A percentile compares a stretch with the other conserved stretches of the same genome.
phyloP scores from a whole-genome alignment of 2,113 vertebrate genomes.

The Phaethon lepturus region DNA sequence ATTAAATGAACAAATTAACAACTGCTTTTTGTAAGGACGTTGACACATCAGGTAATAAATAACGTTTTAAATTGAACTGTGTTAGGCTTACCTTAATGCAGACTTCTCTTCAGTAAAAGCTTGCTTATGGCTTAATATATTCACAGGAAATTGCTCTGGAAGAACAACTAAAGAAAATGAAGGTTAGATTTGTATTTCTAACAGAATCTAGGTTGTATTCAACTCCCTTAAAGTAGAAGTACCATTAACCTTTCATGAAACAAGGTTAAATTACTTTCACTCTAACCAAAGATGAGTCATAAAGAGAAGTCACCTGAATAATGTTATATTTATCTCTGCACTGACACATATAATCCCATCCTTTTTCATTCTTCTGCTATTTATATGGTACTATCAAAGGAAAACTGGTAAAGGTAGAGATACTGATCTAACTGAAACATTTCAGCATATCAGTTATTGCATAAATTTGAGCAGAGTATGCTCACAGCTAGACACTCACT shows the following conservation, averaged over 20 bases:
- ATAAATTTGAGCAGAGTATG: background rate
- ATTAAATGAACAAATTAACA: background rate
- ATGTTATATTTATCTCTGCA: background rate
- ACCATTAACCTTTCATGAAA: conserved; percentile 62
- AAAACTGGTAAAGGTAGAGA: background rate
- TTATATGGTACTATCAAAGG: background rate
- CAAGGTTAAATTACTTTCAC: conserved; percentile 45
- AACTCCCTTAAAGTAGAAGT: conserved; percentile 52
- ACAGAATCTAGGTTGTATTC: conserved; percentile 26
- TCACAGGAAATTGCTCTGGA: conserved; percentile 61
- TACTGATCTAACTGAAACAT: background rate
- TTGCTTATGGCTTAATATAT: conserved; percentile 22
- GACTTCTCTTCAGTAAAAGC: conserved; percentile 66
- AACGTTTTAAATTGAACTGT: conserved; percentile 46
- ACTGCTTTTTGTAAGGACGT: background rate
- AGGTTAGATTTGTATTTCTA: conserved; percentile 56
- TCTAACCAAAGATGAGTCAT: conserved; percentile 49
- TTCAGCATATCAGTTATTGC: background rate
- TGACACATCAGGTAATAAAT: background rate
- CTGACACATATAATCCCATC: background rate
- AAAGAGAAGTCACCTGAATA: conserved; percentile 13
- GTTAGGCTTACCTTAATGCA: conserved; percentile 40
- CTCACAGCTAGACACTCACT: background rate
- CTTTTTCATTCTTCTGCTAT: background rate
- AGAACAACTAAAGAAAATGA: conserved; percentile 59